These are phyloP conservation scores for Megaustenia siamemsis DNA, from an alignment of 2,888 invertebrate genomes.

Conservation along the genomic window DNA sequence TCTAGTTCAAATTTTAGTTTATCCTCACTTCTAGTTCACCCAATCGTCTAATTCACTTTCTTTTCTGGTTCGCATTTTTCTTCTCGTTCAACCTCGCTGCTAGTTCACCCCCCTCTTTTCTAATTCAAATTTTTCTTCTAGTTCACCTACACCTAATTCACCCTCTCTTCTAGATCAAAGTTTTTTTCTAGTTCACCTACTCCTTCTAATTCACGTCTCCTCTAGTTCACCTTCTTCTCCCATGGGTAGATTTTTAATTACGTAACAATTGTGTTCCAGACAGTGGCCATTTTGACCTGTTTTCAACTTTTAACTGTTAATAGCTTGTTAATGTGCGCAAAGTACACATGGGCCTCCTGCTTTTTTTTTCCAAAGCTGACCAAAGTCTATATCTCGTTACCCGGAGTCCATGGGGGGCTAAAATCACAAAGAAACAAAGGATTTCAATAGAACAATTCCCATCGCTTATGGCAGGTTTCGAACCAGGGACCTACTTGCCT, in stretches of 20 bases:
- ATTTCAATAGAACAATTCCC: too few species aligned
- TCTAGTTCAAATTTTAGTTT: neutral
- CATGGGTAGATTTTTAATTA: too few species aligned
- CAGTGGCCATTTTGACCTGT: too few species aligned
- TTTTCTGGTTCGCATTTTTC: neutral
- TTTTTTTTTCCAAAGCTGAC: too few species aligned
- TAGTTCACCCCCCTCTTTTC: neutral
- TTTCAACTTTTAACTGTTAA: neutral
- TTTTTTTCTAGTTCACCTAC: neutral
- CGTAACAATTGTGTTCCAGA: too few species aligned
- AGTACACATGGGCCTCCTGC: too few species aligned
- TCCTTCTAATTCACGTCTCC: neutral
- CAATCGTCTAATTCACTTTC: neutral
- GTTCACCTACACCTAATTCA: neutral
- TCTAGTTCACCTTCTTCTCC: neutral
- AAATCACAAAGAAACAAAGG: too few species aligned
- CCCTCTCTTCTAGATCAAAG: neutral
- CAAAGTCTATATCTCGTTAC: too few species aligned
- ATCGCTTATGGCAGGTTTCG: too few species aligned
- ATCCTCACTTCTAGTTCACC: neutral
- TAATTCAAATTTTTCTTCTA: neutral
- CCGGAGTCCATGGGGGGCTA: too few species aligned
- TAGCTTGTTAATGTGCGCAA: too few species aligned
- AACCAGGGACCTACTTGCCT: too few species aligned
- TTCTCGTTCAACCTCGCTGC: neutral